Percentiles rank a stretch among this genome's conserved stretches.
Evolutionary conservation across 1,140 invertebrate genomes (phyloP).

Genomic region (Drosophila seguyi): DNA sequence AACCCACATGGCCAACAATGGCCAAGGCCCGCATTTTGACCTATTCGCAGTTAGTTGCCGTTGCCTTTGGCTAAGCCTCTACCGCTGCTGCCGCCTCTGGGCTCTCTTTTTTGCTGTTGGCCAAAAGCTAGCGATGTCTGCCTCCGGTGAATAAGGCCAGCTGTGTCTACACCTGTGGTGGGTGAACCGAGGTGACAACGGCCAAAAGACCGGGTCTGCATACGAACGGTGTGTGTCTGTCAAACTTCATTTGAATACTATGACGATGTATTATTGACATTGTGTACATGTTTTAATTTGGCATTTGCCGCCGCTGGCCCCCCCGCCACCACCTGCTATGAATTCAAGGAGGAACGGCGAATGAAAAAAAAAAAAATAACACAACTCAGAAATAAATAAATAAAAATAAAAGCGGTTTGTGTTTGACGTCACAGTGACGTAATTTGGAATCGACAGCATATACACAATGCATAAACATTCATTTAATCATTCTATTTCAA

Average conservation of each 20-base stretch:
- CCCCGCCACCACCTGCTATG: constrained; percentile 58
- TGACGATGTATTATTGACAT: constrained; percentile 82
- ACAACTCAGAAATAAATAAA: constrained; percentile 36
- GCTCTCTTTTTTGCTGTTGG: constrained; percentile 10
- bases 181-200: constrained; percentile 25
- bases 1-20: constrained; percentile 38
- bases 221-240: constrained; percentile 49
- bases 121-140: constrained; percentile 11
- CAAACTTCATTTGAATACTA: constrained; percentile 81
- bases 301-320: constrained; percentile 65
- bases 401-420: constrained; percentile 62
- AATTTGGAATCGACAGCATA: constrained; percentile 70
- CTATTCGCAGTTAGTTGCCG: constrained; percentile 11
- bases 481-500: constrained; percentile 75
- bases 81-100: constrained; percentile 11
- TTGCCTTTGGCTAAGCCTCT: constrained; percentile 28
- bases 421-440: constrained; percentile 81
- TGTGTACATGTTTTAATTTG: constrained; percentile 81
- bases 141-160: constrained; percentile 57
- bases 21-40: constrained; percentile 49
- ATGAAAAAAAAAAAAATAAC: background rate
- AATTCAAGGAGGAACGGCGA: constrained; percentile 57
- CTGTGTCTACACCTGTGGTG: constrained; percentile 65
- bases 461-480: constrained; percentile 76
- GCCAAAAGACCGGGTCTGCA: constrained; percentile 4